phyloP scores from a whole-genome alignment of 2,888 invertebrate genomes.

The Drosophila buzzatii region DNA sequence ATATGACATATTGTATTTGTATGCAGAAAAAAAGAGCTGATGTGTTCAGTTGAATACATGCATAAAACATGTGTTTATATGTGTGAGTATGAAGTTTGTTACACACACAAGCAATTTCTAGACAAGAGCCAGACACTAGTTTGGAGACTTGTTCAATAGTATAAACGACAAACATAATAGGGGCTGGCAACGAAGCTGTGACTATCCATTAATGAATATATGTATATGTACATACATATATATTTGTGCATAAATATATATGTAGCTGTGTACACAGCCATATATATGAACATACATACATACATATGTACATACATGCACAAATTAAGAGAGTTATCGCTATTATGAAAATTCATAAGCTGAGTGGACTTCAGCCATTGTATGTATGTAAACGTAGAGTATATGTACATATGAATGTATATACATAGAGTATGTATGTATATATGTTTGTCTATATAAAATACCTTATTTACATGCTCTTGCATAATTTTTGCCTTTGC shows the following conservation, averaged over 20 bases:
- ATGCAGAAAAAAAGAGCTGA: constrained; percentile 33
- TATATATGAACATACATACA: not conserved
- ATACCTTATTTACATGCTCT: not conserved
- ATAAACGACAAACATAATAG: constrained; percentile 3
- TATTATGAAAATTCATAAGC: not conserved
- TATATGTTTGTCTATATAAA: too few species aligned
- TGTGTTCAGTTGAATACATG: constrained; percentile 28
- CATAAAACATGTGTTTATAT: constrained; percentile 9
- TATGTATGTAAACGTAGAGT: not conserved
- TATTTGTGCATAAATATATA: constrained; percentile 1
- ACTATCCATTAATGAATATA: constrained; percentile 29
- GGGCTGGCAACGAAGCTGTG: constrained; percentile 12
- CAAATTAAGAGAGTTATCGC: too few species aligned
- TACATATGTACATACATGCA: not conserved
- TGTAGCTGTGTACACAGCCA: too few species aligned
- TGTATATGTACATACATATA: not conserved
- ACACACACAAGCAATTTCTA: constrained; percentile 38
- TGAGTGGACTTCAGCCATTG: not conserved
- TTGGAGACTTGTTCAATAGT: constrained; percentile 44
- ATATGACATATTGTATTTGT: constrained; percentile 39
- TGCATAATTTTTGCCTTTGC: not conserved
- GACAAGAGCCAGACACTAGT: constrained; percentile 60
- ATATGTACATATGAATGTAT: not conserved
- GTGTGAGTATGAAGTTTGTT: not conserved
- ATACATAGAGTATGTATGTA: too few species aligned